phyloP scores from a whole-genome alignment of 1,140 invertebrate genomes.

The Drosophila teissieri region DNA sequence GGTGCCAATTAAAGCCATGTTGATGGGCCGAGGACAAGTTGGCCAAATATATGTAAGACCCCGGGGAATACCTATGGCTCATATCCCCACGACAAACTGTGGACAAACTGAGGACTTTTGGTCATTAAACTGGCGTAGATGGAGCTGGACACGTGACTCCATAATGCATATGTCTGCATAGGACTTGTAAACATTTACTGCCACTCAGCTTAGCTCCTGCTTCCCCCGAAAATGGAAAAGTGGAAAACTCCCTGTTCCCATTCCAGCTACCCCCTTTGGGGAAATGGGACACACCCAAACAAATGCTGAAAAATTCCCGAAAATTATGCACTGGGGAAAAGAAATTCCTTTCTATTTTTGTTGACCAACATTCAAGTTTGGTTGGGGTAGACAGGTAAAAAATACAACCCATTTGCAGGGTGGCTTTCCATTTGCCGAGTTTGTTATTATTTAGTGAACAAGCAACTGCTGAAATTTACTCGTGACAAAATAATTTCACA shows the following conservation, averaged over 20 bases:
- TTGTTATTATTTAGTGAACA: conserved; percentile 41
- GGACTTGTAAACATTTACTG: conserved; percentile 42
- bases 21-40: conserved; percentile 22
- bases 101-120: conserved; percentile 13
- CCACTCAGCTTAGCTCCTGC: conserved; percentile 30
- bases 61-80: conserved; percentile 9
- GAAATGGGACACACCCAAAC: conserved; percentile 22
- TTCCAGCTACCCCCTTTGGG: conserved; percentile 18
- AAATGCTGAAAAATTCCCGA: conserved; percentile 44
- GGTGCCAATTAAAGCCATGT: conserved; percentile 50
- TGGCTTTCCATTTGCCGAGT: not conserved
- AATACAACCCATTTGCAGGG: not conserved
- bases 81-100: conserved; percentile 4
- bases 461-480: conserved; percentile 45
- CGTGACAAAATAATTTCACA: conserved; percentile 34
- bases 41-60: conserved; percentile 15
- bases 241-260: conserved; percentile 5
- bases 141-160: conserved; percentile 53
- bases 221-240: not conserved
- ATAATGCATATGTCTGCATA: conserved; percentile 58
- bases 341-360: conserved; percentile 14
- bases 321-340: conserved; percentile 55
- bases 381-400: conserved; percentile 27
- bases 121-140: conserved; percentile 39
- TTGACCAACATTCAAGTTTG: conserved; percentile 15